Evolutionary conservation across 2,113 vertebrate genomes (phyloP), one percentile per base, ranked within the genome.

Genomic region (Columba livia): DNA sequence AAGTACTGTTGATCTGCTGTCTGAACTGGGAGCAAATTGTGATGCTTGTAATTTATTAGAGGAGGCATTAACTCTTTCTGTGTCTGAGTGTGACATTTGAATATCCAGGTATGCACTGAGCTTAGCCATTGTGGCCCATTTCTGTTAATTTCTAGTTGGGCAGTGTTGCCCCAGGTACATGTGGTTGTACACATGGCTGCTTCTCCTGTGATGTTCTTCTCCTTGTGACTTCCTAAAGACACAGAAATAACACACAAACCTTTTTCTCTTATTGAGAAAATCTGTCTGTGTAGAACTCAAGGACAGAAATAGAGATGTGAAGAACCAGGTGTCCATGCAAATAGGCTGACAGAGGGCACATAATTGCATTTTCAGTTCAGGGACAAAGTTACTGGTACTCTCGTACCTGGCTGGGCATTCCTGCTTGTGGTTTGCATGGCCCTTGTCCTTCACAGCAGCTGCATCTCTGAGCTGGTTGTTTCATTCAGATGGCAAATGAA

Each of bases 1-100:
- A 85, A 96, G 53, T 51, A 23, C n/a, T 80, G 72, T 54, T 94
- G 69, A 67, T 93, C 69, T 90, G 61, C n/a, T 57, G 57, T 86
- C 53, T 29, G 83, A 96, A 84, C 48, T 60, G 58, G 40, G 47
- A 75, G 62, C 87, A 89, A 88, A 73, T 50, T 1, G 4, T 88
- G 65, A 67, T 77, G 50, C 47, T 92, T 12, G 4, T 78, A 53
- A 69, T 71, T 65, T 89, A 32, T 47, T 95, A 71, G 65, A 60
- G 70, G 38, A 90, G 29, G 64, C 6, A 19, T 83, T 85, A 91
- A 85, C 79, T 62, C 56, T 54, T 84, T 61, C 73, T 77, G 17
- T 73, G 31, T 23, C 21, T 0, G 7, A 44, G 11, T 36, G 21
- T 78, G 73, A 40, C 64, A 75, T 71, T 38, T 58, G 18, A 89